Base-by-base conservation (phyloP, 2,797 vertebrate species). In the Enoplosus armatus region DNA sequence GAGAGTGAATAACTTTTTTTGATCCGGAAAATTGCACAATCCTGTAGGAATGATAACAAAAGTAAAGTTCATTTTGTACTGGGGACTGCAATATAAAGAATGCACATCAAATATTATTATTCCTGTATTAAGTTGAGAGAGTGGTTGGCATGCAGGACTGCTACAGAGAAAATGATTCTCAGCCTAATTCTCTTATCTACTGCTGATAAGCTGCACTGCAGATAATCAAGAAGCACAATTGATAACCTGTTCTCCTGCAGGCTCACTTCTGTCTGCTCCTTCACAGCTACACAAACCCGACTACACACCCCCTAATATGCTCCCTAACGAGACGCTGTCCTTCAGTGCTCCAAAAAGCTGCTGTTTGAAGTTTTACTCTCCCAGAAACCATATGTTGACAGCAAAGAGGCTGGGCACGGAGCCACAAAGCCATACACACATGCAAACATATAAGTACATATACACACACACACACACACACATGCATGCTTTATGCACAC, bases 151-250 rank as follows among this genome's bases (percentile, higher is more conserved):
- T 47, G 65, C 64, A 41, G 69, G 53, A 63, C 47, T 26, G 62
- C 73, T n/a, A 31, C 35, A 31, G 59, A 72, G 77, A 79, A 73
- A 81, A 83, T 7, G 8, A 79, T 64, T 79, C 74, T 78, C 26
- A 3, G 26, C 58, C 65, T 78, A 77, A 87, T 86, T 87, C 74
- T 80, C 77, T 87, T 86, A 87, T 90, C 89, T 80, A 39, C 63
- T 62, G 45, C 77, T 37, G 86, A 87, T 87, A 88, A 88, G 82
- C 82, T 80, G 82, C 83, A 62, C 72, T 83, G 78, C 78, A 87
- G 86, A 91, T 87, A 89, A 90, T 88, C 82, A 80, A 83, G 81
- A 48, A 87, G 43, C 55, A 79, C 76, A 63, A 76, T 53, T 80
- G 84, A 90, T 88, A 85, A 91, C 64, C 73, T 80, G 74, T 55